Percentiles rank a stretch among this genome's conserved stretches.
These are phyloP conservation scores for Uria lomvia DNA, from an alignment of 2,113 vertebrate genomes.

Conservation along the genomic window DNA sequence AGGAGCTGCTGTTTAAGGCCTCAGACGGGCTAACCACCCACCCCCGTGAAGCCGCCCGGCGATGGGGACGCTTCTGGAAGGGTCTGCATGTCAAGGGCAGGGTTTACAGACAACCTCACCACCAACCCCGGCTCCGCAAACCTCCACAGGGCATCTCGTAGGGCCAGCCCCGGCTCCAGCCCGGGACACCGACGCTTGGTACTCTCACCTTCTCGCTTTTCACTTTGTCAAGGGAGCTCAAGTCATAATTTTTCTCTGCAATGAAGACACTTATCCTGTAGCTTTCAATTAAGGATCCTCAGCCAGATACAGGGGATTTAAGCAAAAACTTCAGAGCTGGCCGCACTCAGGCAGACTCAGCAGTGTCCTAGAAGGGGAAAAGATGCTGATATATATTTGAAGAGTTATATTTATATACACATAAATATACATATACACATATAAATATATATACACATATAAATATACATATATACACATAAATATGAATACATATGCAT, in stretches of 20 bases:
- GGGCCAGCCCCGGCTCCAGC: background rate
- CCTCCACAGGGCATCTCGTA: rapidly evolving
- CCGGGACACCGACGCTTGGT: rapidly evolving
- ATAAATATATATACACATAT: too few relatives aligned
- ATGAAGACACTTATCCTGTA: background rate
- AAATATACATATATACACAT: background rate
- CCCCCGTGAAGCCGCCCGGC: rapidly evolving
- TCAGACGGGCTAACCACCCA: rapidly evolving
- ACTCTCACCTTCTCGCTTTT: background rate
- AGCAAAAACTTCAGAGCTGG: background rate
- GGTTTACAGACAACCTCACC: rapidly evolving
- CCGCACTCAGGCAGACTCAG: background rate
- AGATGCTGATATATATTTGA: background rate
- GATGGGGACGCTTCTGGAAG: background rate
- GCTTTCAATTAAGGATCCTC: background rate
- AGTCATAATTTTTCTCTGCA: rapidly evolving
- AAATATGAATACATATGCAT: background rate
- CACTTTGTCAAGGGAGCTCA: rapidly evolving
- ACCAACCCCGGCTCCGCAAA: background rate
- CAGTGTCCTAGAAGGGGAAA: background rate
- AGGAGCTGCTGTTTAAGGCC: background rate
- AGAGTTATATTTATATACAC: background rate
- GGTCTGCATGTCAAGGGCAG: background rate
- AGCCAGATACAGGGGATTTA: background rate
- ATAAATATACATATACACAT: too few relatives aligned